phyloP scores from a whole-genome alignment of 2,797 vertebrate genomes.

The Platalea minor region DNA sequence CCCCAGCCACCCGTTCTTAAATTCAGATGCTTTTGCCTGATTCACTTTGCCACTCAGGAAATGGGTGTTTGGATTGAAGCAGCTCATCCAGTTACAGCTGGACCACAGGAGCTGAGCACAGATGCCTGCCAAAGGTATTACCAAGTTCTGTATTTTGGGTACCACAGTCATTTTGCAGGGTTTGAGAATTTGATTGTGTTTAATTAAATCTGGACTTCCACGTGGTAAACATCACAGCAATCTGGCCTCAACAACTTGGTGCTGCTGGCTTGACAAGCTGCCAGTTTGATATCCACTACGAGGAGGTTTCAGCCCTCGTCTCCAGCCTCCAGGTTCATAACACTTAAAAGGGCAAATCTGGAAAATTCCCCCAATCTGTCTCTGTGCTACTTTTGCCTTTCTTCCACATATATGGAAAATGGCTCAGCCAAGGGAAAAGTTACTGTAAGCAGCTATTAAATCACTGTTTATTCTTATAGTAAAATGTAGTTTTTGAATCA shows the following conservation, averaged over 20 bases:
- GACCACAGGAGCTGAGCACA: not conserved
- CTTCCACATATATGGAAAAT: not conserved
- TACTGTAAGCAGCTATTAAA: not conserved
- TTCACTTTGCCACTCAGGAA: not conserved
- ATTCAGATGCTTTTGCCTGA: not conserved
- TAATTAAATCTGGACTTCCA: not conserved
- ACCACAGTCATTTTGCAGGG: not conserved
- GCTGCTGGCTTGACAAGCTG: not conserved
- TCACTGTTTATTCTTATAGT: not conserved
- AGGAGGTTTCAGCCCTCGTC: not conserved
- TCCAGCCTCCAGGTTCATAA: not conserved
- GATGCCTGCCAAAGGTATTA: not conserved
- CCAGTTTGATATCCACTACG: accelerated
- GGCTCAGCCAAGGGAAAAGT: not conserved
- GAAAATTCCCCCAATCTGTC: not conserved
- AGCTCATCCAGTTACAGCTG: not conserved
- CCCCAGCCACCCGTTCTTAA: not conserved
- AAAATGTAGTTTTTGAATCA: not conserved
- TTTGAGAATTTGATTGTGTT: not conserved
- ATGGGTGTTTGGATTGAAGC: accelerated
- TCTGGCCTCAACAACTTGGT: not conserved
- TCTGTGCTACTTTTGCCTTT: not conserved
- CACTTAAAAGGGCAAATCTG: not conserved
- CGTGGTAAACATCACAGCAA: accelerated
- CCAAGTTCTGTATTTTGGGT: not conserved